Evolutionary conservation across 1,140 invertebrate species (phyloP).

Genomic region (Drosophila ananassae): DNA sequence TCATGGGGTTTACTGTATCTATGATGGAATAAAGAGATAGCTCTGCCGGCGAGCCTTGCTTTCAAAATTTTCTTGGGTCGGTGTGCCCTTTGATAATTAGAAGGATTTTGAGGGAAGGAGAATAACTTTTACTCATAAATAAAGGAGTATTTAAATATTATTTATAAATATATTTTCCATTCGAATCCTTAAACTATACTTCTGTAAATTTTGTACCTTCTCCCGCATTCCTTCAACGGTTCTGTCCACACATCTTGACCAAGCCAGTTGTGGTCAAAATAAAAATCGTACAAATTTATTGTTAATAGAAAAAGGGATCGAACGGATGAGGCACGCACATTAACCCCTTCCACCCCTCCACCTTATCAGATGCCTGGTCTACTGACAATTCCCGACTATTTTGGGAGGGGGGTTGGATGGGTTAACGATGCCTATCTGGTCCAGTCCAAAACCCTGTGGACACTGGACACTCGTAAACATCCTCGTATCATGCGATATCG

Average conservation of each 20-base stretch:
- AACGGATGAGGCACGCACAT: constrained; percentile 66
- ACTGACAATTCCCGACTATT: constrained; percentile 10
- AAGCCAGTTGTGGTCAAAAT: constrained; percentile 54
- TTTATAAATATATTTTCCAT: neutral
- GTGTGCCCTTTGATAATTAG: constrained; percentile 52
- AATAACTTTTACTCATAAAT: constrained; percentile 5
- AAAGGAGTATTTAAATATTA: neutral
- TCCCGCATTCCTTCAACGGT: neutral
- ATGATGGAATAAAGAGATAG: constrained; percentile 43
- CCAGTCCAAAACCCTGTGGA: constrained; percentile 41
- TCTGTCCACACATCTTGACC: constrained; percentile 38
- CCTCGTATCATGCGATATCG: constrained; percentile 75
- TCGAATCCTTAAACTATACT: neutral
- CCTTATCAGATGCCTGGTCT: neutral
- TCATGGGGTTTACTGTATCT: constrained; percentile 38
- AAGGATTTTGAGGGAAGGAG: neutral
- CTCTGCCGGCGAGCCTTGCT: neutral
- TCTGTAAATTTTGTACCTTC: neutral
- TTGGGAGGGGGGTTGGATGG: constrained; percentile 1
- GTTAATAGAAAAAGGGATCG: constrained; percentile 79
- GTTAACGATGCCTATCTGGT: constrained; percentile 69
- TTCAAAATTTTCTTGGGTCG: constrained; percentile 17
- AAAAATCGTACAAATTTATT: constrained; percentile 77
- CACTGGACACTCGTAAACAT: constrained; percentile 75
- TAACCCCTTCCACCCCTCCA: constrained; percentile 22